Evolutionary conservation across 2,888 invertebrate genomes (phyloP), one percentile per base, ranked within the genome.

Genomic region (Slavum lentiscoides): DNA sequence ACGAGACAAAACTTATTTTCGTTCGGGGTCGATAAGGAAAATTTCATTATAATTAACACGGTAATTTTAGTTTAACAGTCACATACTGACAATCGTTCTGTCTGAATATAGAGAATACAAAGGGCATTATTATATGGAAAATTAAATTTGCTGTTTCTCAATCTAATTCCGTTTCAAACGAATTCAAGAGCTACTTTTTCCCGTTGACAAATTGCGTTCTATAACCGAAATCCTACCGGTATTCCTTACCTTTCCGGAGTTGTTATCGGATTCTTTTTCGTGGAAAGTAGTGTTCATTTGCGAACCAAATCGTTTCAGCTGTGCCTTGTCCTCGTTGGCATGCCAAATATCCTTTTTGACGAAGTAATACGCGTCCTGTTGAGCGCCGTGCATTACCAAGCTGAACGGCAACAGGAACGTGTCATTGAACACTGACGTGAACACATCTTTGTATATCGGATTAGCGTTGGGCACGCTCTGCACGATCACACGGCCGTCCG

Each of bases 251-350:
- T 85, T 85, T 58, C 84, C 85, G 21, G 85, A 84, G 9, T 84
- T 85, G 58, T 84, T 83, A 64, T 85, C 85, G 9, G 84, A 90
- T 85, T 94, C 94, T 73, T 91, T 91, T 86, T 95, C 95, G 86
- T 95, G 95, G 90, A 94, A 94, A 37, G 96, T 95, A 77, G 94
- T 94, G 86, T 96, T 96, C 69, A 96, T 92, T 86, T 95, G 94
- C 9, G 95, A 94, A 84, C 95, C 95, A 84, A 96, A 90, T 15
- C 96, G 91, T 86, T 96, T 95, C 84, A 96, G 87, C 85, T 96
- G 95, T 83, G 93, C 94, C 84, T 93, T 92, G 86, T 96, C 96
- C 85, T 95, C 95, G 82, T 92, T 92, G 9, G 95, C 94, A 64
- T 94, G 92, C 94, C 95, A 95, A 1, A 93, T 91, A 84, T 95